These are phyloP conservation scores for Polydrusus pterygomalis DNA, from an alignment of 2,888 invertebrate species.

Conservation along the genomic window DNA sequence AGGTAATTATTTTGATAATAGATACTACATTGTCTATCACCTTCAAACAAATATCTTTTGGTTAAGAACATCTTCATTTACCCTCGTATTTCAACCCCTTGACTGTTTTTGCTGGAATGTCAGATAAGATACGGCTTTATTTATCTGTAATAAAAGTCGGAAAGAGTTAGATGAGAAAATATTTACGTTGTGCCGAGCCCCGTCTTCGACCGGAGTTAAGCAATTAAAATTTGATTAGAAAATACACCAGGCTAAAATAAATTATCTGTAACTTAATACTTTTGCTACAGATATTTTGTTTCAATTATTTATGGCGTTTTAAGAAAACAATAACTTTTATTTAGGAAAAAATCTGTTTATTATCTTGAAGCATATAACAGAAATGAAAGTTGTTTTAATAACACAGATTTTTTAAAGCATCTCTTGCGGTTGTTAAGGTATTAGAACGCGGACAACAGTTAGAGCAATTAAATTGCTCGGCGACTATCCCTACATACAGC, in stretches of 20 bases:
- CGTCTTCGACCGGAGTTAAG: constrained; percentile 31
- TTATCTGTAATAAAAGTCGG: constrained; percentile 51
- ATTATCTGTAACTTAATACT: constrained; percentile 9
- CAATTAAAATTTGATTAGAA: constrained; percentile 45
- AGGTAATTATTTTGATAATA: too few relatives aligned
- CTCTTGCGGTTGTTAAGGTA: too few relatives aligned
- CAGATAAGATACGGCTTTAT: constrained; percentile 57
- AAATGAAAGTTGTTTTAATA: too few relatives aligned
- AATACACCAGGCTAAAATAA: constrained; percentile 34
- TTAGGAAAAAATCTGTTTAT: too few relatives aligned
- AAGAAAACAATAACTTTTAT: too few relatives aligned
- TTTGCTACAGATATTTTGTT: constrained; percentile 3
- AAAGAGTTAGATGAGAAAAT: constrained; percentile 46
- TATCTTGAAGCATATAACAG: too few relatives aligned
- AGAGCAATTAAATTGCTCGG: too few relatives aligned
- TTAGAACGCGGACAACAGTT: too few relatives aligned
- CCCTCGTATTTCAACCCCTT: constrained; percentile 25
- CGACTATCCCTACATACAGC: too few relatives aligned
- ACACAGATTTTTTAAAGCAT: background rate
- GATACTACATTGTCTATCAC: too few relatives aligned
- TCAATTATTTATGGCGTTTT: constrained; percentile 9
- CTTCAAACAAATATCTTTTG: background rate
- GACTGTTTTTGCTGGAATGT: constrained; percentile 34
- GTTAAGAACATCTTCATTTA: background rate
- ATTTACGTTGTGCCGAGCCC: constrained; percentile 45